Conservation (phyloP, 2,797 vertebrate species). For the Pipistrellus pipistrellus region DNA sequence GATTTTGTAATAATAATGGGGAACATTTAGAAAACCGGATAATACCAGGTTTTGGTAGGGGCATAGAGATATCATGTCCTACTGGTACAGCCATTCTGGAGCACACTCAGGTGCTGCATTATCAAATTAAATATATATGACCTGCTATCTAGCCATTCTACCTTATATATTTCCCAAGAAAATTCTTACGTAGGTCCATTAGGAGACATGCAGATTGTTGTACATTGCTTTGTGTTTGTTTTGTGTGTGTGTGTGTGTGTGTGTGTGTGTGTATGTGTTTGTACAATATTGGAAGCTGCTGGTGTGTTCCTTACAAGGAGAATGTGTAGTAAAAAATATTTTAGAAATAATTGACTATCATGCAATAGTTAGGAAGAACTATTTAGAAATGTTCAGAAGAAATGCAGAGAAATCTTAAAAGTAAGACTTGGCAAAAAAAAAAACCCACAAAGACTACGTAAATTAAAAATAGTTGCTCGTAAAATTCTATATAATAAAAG, state of each 20-base stretch:
- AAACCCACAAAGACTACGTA: slow-evolving; percentile 13
- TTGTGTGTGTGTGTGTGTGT: background rate
- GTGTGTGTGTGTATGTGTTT: background rate
- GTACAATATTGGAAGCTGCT: background rate
- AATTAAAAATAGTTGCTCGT: slow-evolving; percentile 40
- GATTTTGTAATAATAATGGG: slow-evolving; percentile 35
- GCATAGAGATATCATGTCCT: background rate
- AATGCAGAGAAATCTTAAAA: slow-evolving; percentile 50
- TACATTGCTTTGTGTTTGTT: background rate
- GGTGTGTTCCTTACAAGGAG: background rate
- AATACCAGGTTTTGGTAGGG: background rate
- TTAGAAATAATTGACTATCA: background rate
- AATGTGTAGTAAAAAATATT: background rate
- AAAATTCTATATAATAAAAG: background rate
- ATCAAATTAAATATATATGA: background rate
- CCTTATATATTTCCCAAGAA: background rate
- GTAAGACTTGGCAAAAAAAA: background rate
- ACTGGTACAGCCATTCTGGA: background rate
- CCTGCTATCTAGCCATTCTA: background rate
- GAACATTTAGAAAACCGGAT: slow-evolving; percentile 1
- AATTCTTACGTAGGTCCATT: background rate
- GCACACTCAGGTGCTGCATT: background rate
- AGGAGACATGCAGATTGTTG: background rate
- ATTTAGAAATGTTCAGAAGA: slow-evolving; percentile 3
- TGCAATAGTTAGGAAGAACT: slow-evolving; percentile 8